Evolutionary conservation across 2,113 vertebrate genomes (phyloP).

Genomic region (Meriones unguiculatus): DNA sequence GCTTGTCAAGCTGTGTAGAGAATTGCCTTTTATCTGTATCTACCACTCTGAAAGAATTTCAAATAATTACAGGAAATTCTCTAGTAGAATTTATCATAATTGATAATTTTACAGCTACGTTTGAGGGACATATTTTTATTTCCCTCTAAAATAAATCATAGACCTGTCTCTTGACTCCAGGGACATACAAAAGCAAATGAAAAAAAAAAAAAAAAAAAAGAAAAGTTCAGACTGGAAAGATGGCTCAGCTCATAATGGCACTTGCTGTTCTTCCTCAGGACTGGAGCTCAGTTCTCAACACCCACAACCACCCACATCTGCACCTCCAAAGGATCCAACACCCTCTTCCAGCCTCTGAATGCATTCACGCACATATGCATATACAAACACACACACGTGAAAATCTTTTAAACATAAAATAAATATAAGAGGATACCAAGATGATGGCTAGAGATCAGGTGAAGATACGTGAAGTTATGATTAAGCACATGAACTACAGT

Average conservation of each 20-base stretch:
- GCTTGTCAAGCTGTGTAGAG: conserved; percentile 17
- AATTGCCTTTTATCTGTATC: conserved; percentile 39
- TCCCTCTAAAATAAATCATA: conserved; percentile 37
- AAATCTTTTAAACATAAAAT: background rate
- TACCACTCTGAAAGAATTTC: conserved; percentile 39
- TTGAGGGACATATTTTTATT: background rate
- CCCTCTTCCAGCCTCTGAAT: background rate
- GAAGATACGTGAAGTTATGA: background rate
- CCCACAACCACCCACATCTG: too few species aligned
- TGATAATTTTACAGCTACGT: conserved; percentile 22
- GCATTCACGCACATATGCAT: background rate
- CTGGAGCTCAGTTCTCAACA: background rate
- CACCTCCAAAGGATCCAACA: too few species aligned
- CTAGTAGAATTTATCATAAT: background rate
- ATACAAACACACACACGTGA: background rate
- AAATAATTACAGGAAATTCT: conserved; percentile 35
- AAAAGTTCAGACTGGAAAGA: background rate
- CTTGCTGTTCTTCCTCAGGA: background rate
- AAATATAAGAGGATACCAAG: background rate
- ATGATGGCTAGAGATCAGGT: background rate
- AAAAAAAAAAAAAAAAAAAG: background rate
- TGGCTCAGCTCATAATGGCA: background rate
- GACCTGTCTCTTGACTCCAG: background rate
- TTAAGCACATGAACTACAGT: background rate
- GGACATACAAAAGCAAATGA: conserved; percentile 3